phyloP scores from a whole-genome alignment of 2,888 invertebrate genomes.

The Harpalus rufipes region DNA sequence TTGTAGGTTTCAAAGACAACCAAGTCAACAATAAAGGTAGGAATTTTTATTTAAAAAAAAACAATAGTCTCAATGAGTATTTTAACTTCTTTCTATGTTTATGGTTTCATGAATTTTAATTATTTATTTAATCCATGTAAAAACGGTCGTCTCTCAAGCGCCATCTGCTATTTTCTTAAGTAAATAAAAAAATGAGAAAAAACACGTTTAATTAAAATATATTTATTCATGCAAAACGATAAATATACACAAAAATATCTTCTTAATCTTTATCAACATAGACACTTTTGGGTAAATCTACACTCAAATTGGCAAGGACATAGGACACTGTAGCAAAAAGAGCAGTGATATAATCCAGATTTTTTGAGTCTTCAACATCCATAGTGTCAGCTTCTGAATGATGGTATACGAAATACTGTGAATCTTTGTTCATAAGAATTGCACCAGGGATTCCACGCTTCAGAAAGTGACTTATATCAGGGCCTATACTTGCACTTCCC shows the following conservation, averaged over 20 bases:
- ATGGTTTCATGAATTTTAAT: too few relatives aligned
- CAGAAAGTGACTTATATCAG: slow-evolving; percentile 84
- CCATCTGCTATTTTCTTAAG: too few relatives aligned
- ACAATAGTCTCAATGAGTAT: too few relatives aligned
- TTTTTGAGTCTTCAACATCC: slow-evolving; percentile 84
- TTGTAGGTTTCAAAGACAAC: too few relatives aligned
- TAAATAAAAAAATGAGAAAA: too few relatives aligned
- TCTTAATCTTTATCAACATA: not conserved
- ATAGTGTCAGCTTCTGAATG: slow-evolving; percentile 90
- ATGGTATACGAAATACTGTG: slow-evolving; percentile 88
- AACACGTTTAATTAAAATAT: too few relatives aligned
- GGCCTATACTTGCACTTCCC: slow-evolving; percentile 78
- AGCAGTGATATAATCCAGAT: slow-evolving; percentile 86
- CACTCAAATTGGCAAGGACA: slow-evolving; percentile 80
- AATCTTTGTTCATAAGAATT: slow-evolving; percentile 83
- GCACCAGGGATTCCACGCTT: slow-evolving; percentile 85
- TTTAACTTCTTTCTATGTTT: too few relatives aligned
- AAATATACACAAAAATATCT: not conserved
- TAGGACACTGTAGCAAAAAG: slow-evolving; percentile 89
- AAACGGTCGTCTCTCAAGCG: too few relatives aligned
- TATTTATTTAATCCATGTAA: too few relatives aligned
- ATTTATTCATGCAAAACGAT: not conserved
- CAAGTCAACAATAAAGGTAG: too few relatives aligned
- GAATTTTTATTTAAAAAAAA: too few relatives aligned
- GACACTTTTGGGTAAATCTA: not conserved